Percentiles rank a stretch among this genome's conserved stretches.
Conservation (phyloP, 1,140 invertebrate genomes). For the Latrodectus geometricus region DNA sequence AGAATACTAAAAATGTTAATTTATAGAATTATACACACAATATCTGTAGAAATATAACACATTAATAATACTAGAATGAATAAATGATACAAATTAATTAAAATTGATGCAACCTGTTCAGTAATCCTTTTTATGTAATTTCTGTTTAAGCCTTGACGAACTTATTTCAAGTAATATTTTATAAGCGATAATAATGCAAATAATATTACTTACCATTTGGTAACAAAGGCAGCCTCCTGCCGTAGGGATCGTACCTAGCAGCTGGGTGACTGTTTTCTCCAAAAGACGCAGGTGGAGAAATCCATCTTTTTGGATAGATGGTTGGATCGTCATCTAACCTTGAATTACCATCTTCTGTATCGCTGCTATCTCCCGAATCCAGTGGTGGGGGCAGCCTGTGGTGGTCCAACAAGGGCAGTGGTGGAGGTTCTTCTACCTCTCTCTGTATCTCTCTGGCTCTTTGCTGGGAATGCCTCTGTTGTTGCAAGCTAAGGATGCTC, state of each 20-base stretch:
- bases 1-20: no score
- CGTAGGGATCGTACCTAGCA: slow-evolving; percentile 57
- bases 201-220: slow-evolving; percentile 35
- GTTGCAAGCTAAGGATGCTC: slow-evolving; percentile 33
- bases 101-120: no score
- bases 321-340: slow-evolving; percentile 21
- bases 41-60: no score
- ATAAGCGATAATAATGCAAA: background rate
- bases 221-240: slow-evolving; percentile 50
- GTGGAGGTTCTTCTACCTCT: background rate
- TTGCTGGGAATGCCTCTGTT: slow-evolving; percentile 8
- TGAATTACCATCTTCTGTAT: slow-evolving; percentile 18
- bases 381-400: slow-evolving; percentile 35
- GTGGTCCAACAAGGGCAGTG: slow-evolving; percentile 27
- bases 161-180: no score
- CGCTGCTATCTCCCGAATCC: slow-evolving; percentile 32
- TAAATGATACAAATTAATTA: no score
- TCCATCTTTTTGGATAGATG: slow-evolving; percentile 48
- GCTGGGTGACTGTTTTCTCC: slow-evolving; percentile 49
- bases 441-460: background rate
- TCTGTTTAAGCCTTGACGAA: no score
- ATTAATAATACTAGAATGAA: no score
- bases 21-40: no score
- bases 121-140: no score
- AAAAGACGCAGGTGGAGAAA: slow-evolving; percentile 53